Evolutionary conservation across 2,113 vertebrate genomes (phyloP).

Genomic region (Melanocharis versteri): DNA sequence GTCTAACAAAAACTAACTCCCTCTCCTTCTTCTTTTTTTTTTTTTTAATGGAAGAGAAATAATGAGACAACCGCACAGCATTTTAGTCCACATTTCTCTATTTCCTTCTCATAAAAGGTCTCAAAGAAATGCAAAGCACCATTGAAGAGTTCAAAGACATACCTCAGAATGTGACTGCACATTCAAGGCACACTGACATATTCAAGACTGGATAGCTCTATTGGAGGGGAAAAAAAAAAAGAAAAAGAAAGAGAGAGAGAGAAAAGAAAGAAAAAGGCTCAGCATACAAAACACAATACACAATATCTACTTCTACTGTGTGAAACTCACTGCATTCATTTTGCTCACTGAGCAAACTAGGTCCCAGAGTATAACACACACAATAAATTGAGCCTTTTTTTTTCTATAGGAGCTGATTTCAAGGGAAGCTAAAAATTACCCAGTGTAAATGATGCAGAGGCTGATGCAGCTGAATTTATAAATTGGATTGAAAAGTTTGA

Average conservation of each 20-base stretch:
- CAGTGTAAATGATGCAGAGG: conserved; percentile 48
- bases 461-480: conserved; percentile 54
- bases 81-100: conserved; percentile 43
- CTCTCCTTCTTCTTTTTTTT: not conserved
- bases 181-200: conserved; percentile 28
- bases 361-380: not conserved
- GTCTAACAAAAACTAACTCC: conserved; percentile 14
- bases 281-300: conserved; percentile 10
- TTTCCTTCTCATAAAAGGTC: conserved; percentile 51
- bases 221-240: not conserved
- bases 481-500: conserved; percentile 56
- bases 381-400: not conserved
- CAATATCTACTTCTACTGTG: conserved; percentile 21
- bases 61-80: conserved; percentile 9
- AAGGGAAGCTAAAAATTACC: conserved; percentile 48
- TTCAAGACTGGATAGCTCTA: conserved; percentile 49
- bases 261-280: not conserved
- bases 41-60: conserved; percentile 3
- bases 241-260: not conserved
- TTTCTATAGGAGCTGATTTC: conserved; percentile 26
- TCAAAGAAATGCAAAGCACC: conserved; percentile 62
- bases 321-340: conserved; percentile 43
- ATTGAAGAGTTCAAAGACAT: conserved; percentile 59
- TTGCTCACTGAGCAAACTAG: conserved; percentile 31
- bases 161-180: conserved; percentile 51